Base-by-base conservation (phyloP, 2,113 vertebrate genomes). In the Pachycephala philippinensis region DNA sequence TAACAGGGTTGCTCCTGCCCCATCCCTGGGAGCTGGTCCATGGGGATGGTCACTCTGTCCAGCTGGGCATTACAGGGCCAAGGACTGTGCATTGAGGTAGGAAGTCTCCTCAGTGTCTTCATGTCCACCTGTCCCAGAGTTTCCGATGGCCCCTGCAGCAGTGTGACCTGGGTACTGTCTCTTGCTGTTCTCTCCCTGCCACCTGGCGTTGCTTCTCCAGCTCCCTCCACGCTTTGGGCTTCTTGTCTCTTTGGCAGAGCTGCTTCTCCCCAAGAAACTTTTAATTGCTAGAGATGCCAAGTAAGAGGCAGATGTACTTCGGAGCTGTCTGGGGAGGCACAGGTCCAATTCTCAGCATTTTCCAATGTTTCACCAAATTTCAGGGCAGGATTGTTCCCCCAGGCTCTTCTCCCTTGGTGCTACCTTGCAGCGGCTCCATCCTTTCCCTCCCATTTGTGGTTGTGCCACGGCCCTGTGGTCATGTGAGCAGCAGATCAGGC, bases 141-240 rank as follows among this genome's bases (percentile, higher is more conserved):
- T 86, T 56, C 61, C 42, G 20, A 2, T 39, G 37, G n/a, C 52
- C 35, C 44, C 33, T 69, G 50, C 64, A 72, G 35, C 50, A 69
- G n/a, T 10, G 24, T 15, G 35, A 31, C 28, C 60, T 60, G 64
- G 47, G 47, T 45, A 15, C n/a, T 10, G 2, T 27, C 52, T 79
- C 47, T 44, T 0, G 0, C 42, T 1, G 0, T 57, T 70, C 45
- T 54, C 26, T 77, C 30, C n/a, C 17, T 74, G 37, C 31, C 52
- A 59, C n/a, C 27, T 76, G 83, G 85, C 14, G 28, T 80, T 85
- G 56, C 21, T 86, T 74, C 61, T 88, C 22, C 28, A 88, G 64
- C 60, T 76, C 28, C 19, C 44, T 61, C 2, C 4, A 4, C 27
- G 40, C 47, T 76, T 52, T 66, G 37, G 42, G 45, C 21, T 76